A percentile compares a stretch with the other conserved stretches of the same genome.
These are phyloP conservation scores for Stenodema calcarata DNA, from an alignment of 2,888 invertebrate genomes.

Conservation along the genomic window DNA sequence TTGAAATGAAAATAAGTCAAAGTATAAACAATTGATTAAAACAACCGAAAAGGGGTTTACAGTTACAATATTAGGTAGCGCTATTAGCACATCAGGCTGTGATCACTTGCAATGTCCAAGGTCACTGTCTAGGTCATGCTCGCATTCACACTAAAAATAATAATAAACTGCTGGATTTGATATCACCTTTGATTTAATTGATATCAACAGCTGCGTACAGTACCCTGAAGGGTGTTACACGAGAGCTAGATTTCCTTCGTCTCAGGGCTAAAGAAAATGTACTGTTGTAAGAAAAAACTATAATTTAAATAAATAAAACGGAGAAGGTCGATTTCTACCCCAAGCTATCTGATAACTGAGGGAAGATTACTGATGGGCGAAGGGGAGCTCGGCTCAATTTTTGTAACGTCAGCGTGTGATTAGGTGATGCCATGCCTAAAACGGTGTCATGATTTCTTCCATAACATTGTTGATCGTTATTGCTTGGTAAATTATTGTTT, in stretches of 20 bases:
- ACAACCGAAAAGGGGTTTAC: background rate
- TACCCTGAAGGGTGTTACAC: background rate
- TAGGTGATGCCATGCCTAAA: conserved; percentile 5
- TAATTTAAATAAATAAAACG: background rate
- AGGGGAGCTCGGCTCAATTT: background rate
- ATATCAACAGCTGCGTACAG: background rate
- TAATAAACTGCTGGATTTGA: background rate
- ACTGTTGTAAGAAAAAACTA: background rate
- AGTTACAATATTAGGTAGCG: background rate
- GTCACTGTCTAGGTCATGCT: background rate
- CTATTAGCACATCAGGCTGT: conserved; percentile 23
- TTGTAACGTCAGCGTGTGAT: background rate
- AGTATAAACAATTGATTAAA: background rate
- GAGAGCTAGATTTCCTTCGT: background rate
- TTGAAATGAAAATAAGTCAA: background rate
- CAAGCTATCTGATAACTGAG: background rate
- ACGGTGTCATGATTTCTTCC: conserved; percentile 22
- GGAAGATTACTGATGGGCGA: background rate
- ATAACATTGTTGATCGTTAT: background rate
- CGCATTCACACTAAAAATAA: background rate
- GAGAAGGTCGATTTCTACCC: background rate
- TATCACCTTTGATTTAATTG: background rate
- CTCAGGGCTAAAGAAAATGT: background rate
- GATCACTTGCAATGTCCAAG: conserved; percentile 6
- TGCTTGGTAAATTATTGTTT: background rate